Percentiles rank a stretch among this genome's conserved stretches.
These are phyloP conservation scores for Psittacula cyanocephala DNA, from an alignment of 2,113 vertebrate species.

Conservation along the genomic window DNA sequence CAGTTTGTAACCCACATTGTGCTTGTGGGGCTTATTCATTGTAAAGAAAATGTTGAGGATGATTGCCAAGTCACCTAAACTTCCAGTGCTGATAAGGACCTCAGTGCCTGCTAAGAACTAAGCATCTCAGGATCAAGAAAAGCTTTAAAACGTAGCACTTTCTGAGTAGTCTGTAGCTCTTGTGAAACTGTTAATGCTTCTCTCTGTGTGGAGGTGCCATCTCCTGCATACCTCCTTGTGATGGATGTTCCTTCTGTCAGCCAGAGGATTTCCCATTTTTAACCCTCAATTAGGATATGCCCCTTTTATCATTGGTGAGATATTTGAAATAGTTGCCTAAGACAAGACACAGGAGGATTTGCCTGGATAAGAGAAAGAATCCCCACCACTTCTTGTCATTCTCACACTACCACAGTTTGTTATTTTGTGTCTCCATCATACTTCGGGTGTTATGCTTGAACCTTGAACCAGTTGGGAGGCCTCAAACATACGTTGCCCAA, in stretches of 20 bases:
- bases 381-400: background rate
- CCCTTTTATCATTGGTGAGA: background rate
- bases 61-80: background rate
- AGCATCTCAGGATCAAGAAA: background rate
- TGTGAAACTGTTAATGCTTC: background rate
- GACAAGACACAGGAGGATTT: background rate
- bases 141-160: background rate
- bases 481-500: rapidly evolving
- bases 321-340: background rate
- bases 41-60: background rate
- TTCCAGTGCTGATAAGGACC: background rate
- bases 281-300: background rate
- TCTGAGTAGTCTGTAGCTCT: background rate
- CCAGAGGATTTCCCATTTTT: background rate
- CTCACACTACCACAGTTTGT: background rate
- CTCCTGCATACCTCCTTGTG: background rate
- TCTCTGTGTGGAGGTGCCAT: background rate
- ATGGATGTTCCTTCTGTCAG: background rate
- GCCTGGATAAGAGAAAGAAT: background rate
- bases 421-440: background rate
- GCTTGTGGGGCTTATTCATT: background rate
- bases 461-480: background rate
- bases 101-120: background rate
- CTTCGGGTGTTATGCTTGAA: background rate
- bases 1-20: background rate